Base-by-base conservation (phyloP, 2,888 invertebrate genomes). In the Thecophora atra region DNA sequence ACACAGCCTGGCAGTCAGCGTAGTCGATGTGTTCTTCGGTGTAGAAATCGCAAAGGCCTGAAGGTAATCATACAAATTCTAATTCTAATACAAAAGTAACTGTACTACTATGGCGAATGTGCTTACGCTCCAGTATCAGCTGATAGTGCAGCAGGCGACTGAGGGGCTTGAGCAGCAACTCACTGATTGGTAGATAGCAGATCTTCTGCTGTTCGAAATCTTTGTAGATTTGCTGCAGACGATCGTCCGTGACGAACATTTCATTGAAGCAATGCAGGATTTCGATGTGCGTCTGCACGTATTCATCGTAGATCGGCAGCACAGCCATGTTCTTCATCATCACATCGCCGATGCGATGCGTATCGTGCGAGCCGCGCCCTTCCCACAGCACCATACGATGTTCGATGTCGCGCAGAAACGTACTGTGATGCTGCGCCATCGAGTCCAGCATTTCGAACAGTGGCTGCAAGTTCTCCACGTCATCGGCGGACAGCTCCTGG, bases 81-180 rank as follows among this genome's bases (percentile, higher is more conserved):
- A 47, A 17, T 13, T 64, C 21, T 44, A 6, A 1, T n/a, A 54
- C 15, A 15, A 54, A 47, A 52, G 17, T 3, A 47, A 4, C 6
- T 17, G 24, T 13, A 62, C 6, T 65, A 1, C 13, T 8, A 2
- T 17, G 11, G 1, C 11, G n/a, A 17, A 5, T 47, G 17, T 15
- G 88, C 91, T 89, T 88, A 93, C 94, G 89, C 85, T 94, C 91
- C 75, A 96, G 87, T 82, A 95, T 87, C 81, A 90, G 88, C 83
- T 92, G 91, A 87, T 97, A 96, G 84, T 97, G 96, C 72, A 96
- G 88, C 77, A 97, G 88, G 70, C 98, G 89, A 86, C 93, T 92
- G n/a, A 95, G 89, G 15, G 95, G 94, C 83, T 94, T 94, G 73
- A 94, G 87, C 42, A 96, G 89, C 81, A 96, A 91, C 74, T 93